Evolutionary conservation across 2,113 vertebrate species (phyloP).

Genomic region (Pygoscelis antarcticus): DNA sequence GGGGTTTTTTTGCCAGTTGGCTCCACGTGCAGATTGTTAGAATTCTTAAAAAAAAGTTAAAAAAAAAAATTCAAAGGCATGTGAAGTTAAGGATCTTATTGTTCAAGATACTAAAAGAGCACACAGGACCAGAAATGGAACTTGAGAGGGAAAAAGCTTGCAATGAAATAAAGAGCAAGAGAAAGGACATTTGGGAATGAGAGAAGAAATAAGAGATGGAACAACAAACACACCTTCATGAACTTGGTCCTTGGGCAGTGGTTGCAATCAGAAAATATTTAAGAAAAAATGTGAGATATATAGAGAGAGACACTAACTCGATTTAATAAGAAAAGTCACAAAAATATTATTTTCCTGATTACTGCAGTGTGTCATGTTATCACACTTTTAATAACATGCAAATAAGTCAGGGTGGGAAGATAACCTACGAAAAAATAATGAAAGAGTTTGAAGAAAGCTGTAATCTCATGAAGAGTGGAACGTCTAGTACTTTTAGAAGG

Average conservation of each 20-base stretch:
- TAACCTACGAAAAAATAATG: not conserved
- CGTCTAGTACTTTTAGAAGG: not conserved
- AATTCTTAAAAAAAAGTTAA: not conserved
- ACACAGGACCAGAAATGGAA: not conserved
- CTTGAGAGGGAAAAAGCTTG: not conserved
- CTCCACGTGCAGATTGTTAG: not conserved
- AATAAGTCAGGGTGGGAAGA: not conserved
- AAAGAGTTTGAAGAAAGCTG: not conserved
- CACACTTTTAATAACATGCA: not conserved
- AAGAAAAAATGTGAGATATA: not conserved
- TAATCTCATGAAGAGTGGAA: not conserved
- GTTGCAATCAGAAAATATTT: not conserved
- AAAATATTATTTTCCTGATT: not conserved
- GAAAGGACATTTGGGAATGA: not conserved
- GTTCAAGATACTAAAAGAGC: not conserved
- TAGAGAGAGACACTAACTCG: accelerated
- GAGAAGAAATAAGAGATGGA: not conserved
- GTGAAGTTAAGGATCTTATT: not conserved
- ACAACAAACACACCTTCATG: not conserved
- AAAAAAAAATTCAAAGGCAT: not conserved
- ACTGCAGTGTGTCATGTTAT: not conserved
- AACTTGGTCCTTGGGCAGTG: not conserved
- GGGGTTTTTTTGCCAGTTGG: not conserved
- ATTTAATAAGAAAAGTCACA: not conserved
- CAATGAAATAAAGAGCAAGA: not conserved